Conservation (phyloP, 1,140 invertebrate genomes). For the Coenobita brevimanus region DNA sequence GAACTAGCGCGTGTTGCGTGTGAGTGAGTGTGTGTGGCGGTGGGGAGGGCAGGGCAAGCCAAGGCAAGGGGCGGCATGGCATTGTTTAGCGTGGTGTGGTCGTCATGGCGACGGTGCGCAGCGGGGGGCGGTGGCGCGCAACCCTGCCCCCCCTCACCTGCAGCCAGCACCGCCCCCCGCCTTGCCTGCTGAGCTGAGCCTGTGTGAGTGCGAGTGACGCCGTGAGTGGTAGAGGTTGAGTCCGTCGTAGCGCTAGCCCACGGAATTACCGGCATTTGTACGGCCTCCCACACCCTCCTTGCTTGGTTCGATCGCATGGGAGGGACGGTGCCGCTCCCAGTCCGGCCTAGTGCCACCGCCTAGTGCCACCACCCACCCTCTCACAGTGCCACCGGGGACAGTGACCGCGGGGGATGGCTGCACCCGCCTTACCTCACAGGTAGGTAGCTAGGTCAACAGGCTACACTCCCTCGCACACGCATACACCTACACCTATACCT, state of each 20-base stretch:
- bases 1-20: background rate
- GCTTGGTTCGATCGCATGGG: conserved; percentile 32
- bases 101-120: conserved; percentile 44
- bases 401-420: conserved; percentile 35
- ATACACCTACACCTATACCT: too few species aligned
- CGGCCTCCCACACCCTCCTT: conserved; percentile 31
- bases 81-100: conserved; percentile 40
- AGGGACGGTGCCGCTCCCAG: conserved; percentile 15
- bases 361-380: conserved; percentile 27
- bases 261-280: conserved; percentile 29
- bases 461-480: background rate
- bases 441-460: conserved; percentile 4
- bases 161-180: background rate
- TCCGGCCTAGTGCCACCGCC: background rate
- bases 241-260: background rate
- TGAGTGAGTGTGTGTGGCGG: background rate
- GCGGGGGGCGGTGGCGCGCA: background rate
- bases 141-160: background rate
- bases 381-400: conserved; percentile 22
- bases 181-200: background rate
- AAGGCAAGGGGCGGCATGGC: background rate
- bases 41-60: background rate
- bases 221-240: background rate
- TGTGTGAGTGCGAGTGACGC: background rate
- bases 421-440: conserved; percentile 41